Percentiles rank a stretch among this genome's conserved stretches.
These are phyloP conservation scores for Callipepla californica DNA, from an alignment of 2,113 vertebrate species.

Conservation along the genomic window DNA sequence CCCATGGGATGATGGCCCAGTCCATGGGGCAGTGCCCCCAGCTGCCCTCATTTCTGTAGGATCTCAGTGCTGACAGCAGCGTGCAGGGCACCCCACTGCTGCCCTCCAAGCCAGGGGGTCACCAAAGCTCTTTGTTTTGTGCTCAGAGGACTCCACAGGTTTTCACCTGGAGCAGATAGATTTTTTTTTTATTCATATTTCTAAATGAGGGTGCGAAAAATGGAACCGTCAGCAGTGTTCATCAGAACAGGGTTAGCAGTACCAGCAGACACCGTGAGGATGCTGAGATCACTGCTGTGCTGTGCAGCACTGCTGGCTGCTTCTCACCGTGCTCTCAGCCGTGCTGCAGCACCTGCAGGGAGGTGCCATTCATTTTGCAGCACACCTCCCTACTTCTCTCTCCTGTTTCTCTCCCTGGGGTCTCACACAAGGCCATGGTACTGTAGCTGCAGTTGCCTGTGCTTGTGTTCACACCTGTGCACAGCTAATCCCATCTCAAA, in stretches of 20 bases:
- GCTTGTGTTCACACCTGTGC: not conserved
- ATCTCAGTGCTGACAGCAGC: rapidly evolving
- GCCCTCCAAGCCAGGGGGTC: not conserved
- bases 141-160: not conserved
- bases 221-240: not conserved
- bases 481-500: not conserved
- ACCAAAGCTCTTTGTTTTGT: not conserved
- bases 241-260: rapidly evolving
- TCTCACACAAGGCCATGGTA: not conserved
- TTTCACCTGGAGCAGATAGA: not conserved
- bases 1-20: too few relatives aligned
- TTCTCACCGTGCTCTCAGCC: not conserved
- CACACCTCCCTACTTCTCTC: too few relatives aligned
- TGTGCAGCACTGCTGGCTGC: rapidly evolving
- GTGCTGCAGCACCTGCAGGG: not conserved
- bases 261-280: not conserved
- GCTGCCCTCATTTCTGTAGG: too few relatives aligned
- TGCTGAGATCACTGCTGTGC: rapidly evolving
- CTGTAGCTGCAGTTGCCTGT: not conserved
- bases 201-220: not conserved
- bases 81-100: not conserved
- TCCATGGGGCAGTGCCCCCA: rapidly evolving
- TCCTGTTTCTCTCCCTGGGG: not conserved
- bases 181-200: not conserved
- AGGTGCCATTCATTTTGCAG: not conserved